phyloP scores from a whole-genome alignment of 1,140 invertebrate genomes.

The Diachasma alloeum region DNA sequence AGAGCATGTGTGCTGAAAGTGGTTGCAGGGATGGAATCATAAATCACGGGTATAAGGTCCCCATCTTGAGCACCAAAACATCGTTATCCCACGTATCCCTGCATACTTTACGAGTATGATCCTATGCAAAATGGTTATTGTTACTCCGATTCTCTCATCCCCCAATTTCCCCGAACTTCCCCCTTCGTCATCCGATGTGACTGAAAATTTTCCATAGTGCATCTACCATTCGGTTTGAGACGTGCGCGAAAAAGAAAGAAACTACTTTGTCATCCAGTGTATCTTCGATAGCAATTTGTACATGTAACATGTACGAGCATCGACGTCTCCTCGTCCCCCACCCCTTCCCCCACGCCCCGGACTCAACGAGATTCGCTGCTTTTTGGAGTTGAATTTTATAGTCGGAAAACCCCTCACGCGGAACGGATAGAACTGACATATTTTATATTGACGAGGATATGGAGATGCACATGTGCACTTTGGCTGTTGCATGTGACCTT shows the following conservation, averaged over 20 bases:
- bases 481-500: not conserved
- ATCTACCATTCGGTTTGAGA: not conserved
- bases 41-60: not conserved
- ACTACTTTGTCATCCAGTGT: not conserved
- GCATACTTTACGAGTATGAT: not conserved
- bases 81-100: not conserved
- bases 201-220: not conserved
- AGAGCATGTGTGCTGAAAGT: not conserved
- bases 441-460: conserved; percentile 7
- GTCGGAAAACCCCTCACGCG: not conserved
- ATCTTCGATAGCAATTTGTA: conserved; percentile 2
- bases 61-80: not conserved
- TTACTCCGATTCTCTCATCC: no score
- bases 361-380: not conserved
- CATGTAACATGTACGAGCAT: conserved; percentile 7
- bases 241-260: not conserved
- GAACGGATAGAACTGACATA: not conserved
- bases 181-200: not conserved
- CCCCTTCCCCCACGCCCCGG: not conserved
- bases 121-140: not conserved
- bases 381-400: not conserved
- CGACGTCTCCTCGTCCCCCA: no score
- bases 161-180: no score
- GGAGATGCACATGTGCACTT: conserved; percentile 2
- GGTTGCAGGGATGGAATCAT: not conserved